A percentile compares a stretch with the other conserved stretches of the same genome.
These are phyloP conservation scores for Mesorhabditis sp. DNA, from an alignment of 2,888 invertebrate genomes.

Conservation along the genomic window DNA sequence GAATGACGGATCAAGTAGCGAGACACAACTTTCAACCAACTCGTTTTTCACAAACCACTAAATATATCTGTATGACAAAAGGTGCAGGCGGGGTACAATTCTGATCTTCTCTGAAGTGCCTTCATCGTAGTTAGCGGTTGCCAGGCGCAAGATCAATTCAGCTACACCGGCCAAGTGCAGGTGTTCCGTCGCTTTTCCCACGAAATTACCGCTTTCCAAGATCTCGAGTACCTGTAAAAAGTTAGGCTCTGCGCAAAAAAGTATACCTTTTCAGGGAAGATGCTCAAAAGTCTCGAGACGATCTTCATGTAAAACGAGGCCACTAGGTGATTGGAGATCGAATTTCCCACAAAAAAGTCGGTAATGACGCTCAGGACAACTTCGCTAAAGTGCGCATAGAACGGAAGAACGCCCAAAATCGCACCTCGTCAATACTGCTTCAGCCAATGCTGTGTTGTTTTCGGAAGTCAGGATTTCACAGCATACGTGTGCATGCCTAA, in stretches of 20 bases:
- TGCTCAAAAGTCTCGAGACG: constrained; percentile 21
- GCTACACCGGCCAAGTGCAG: neutral
- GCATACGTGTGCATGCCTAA: constrained; percentile 29
- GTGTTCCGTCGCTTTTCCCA: neutral
- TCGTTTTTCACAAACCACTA: constrained; percentile 12
- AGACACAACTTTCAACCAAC: constrained; percentile 24
- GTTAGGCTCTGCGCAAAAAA: neutral
- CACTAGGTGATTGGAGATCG: constrained; percentile 25
- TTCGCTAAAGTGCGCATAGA: constrained; percentile 6
- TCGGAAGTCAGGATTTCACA: constrained; percentile 28
- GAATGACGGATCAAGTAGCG: constrained; percentile 15
- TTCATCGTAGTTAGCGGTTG: neutral
- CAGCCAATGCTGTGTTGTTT: constrained; percentile 16
- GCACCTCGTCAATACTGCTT: constrained; percentile 17
- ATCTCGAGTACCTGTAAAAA: neutral
- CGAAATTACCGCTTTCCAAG: neutral
- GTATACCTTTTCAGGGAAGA: neutral
- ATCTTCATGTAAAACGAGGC: constrained; percentile 36
- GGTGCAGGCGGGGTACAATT: neutral
- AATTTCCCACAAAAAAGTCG: constrained; percentile 18
- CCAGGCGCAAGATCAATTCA: neutral
- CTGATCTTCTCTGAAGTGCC: neutral
- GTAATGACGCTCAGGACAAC: constrained; percentile 17
- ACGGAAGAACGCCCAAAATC: neutral
- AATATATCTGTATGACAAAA: constrained; percentile 1